phyloP scores from a whole-genome alignment of 2,113 vertebrate genomes.

The Gyps fulvus region DNA sequence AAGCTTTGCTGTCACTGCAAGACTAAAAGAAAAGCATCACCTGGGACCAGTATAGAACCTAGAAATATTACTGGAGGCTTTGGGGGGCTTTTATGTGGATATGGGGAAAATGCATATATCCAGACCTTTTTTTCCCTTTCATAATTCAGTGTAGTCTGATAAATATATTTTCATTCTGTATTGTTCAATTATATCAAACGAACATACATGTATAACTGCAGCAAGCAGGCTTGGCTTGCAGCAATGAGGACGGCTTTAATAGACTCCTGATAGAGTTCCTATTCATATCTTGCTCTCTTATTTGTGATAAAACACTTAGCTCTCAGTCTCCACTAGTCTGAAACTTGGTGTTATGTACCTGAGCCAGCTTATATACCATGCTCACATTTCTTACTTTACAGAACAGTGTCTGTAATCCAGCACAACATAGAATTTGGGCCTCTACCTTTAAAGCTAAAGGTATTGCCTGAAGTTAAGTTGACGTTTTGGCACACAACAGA shows the following conservation, averaged over 20 bases:
- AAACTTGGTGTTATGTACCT: background rate
- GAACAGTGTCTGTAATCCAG: background rate
- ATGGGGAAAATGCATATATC: background rate
- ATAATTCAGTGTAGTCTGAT: background rate
- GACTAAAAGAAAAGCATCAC: slow-evolving; percentile 17
- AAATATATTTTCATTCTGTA: background rate
- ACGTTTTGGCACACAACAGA: background rate
- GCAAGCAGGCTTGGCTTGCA: background rate
- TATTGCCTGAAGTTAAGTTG: background rate
- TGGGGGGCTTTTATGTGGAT: background rate
- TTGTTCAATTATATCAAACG: background rate
- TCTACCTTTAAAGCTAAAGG: background rate
- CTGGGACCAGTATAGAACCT: background rate
- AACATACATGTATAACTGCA: background rate
- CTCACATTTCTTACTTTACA: background rate
- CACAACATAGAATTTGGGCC: background rate
- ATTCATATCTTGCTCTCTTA: background rate
- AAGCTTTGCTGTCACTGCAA: slow-evolving; percentile 29
- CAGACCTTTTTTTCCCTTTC: background rate
- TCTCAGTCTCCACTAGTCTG: background rate
- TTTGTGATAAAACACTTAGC: background rate
- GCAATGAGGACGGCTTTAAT: background rate
- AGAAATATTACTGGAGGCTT: background rate
- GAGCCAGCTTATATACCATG: background rate
- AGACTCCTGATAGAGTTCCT: background rate